phyloP scores from a whole-genome alignment of 2,888 invertebrate species.

The Machimus atricapillus region DNA sequence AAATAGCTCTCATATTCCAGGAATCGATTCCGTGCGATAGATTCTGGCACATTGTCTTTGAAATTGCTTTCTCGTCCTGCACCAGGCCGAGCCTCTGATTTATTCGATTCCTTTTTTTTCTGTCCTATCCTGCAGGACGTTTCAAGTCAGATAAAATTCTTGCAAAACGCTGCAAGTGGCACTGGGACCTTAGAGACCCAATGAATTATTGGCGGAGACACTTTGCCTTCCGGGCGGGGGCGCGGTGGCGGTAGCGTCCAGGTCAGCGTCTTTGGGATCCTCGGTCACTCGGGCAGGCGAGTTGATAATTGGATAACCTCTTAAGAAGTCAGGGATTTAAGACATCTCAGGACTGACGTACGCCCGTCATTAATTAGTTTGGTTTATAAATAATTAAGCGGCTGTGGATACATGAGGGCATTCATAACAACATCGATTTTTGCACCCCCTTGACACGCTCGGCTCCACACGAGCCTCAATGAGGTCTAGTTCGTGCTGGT shows the following conservation, averaged over 20 bases:
- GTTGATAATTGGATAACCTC: conserved; percentile 21
- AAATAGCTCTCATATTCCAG: conserved; percentile 40
- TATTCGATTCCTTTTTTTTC: neutral
- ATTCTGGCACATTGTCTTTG: conserved; percentile 44
- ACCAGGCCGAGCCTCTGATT: neutral
- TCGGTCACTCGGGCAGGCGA: neutral
- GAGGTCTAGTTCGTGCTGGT: neutral
- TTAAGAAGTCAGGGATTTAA: conserved; percentile 16
- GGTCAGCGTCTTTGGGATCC: neutral
- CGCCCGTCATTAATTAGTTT: neutral
- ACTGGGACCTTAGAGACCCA: neutral
- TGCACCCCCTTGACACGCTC: neutral
- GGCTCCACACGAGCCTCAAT: neutral
- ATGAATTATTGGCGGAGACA: neutral
- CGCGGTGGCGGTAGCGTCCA: neutral
- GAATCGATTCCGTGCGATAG: conserved; percentile 43
- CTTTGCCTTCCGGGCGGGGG: neutral
- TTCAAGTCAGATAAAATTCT: conserved; percentile 32
- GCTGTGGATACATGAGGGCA: neutral
- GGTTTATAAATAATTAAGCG: conserved; percentile 27
- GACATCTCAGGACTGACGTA: neutral
- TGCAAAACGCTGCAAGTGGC: conserved; percentile 26
- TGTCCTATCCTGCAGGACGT: neutral
- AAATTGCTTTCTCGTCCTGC: conserved; percentile 40
- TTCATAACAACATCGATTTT: conserved; percentile 1